phyloP scores from a whole-genome alignment of 2,113 vertebrate species.

The Otis tarda region DNA sequence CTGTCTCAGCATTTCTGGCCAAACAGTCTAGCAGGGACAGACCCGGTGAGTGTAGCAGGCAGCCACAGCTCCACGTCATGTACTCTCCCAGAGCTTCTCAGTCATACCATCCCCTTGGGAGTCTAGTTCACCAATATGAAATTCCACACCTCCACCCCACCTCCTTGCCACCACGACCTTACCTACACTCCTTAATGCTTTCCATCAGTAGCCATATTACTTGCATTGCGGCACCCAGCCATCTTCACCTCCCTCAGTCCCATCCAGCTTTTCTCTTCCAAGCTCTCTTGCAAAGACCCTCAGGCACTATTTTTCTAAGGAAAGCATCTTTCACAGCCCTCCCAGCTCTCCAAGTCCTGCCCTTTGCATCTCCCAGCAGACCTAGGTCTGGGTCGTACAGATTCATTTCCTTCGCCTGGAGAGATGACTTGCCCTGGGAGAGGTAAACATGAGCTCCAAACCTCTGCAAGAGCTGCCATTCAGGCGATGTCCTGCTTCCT shows the following conservation, averaged over 20 bases:
- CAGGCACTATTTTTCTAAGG: background rate
- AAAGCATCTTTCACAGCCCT: background rate
- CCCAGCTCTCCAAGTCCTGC: background rate
- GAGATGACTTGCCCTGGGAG: background rate
- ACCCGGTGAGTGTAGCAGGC: background rate
- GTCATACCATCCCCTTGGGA: background rate
- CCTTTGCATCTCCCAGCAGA: background rate
- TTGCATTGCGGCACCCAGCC: background rate
- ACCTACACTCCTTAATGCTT: background rate
- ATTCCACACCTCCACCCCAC: conserved; percentile 30
- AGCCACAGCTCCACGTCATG: fast-evolving
- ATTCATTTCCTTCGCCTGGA: background rate
- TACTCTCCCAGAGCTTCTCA: background rate
- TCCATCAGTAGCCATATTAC: background rate
- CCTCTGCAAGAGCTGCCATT: background rate
- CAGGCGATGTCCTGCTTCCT: background rate
- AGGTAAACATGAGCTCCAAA: background rate
- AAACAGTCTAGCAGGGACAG: background rate
- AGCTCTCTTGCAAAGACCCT: background rate
- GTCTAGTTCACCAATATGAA: background rate
- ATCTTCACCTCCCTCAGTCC: background rate
- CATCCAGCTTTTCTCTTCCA: background rate
- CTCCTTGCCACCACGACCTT: background rate
- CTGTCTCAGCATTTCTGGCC: background rate
- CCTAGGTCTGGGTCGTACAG: background rate